These are phyloP conservation scores for Cirrhinus molitorella DNA, from an alignment of 2,797 vertebrate genomes.

Conservation along the genomic window DNA sequence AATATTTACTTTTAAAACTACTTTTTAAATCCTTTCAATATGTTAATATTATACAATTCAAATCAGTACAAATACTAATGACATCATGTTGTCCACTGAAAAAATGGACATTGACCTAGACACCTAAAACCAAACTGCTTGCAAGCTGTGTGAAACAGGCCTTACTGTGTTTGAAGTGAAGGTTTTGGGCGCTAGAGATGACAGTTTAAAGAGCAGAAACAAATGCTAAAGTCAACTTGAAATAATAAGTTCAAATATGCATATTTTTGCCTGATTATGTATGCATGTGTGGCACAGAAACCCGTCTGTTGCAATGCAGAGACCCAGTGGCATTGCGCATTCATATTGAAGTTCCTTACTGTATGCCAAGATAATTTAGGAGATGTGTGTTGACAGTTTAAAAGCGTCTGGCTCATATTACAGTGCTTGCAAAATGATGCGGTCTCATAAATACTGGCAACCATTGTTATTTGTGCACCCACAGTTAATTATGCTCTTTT, in stretches of 20 bases:
- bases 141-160: neutral
- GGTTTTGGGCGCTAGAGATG: slow-evolving; percentile 6
- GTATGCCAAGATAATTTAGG: slow-evolving; percentile 33
- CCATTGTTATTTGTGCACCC: slow-evolving; percentile 28
- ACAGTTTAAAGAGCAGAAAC: neutral
- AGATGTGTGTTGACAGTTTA: slow-evolving; percentile 49
- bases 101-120: neutral
- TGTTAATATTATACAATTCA: too few relatives aligned
- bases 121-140: neutral
- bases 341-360: slow-evolving; percentile 22
- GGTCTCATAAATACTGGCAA: slow-evolving; percentile 37
- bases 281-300: slow-evolving; percentile 11
- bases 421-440: slow-evolving; percentile 34
- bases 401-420: slow-evolving; percentile 52
- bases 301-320: neutral
- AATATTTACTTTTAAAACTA: too few relatives aligned
- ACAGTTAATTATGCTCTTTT: slow-evolving; percentile 14
- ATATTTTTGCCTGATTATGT: neutral
- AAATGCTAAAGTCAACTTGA: neutral
- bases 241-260: slow-evolving; percentile 6
- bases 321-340: neutral
- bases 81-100: neutral
- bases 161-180: slow-evolving; percentile 29
- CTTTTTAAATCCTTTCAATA: too few relatives aligned
- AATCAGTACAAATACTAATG: neutral